Base-by-base conservation (phyloP, 2,797 vertebrate genomes). In the Ceyx erithaca region DNA sequence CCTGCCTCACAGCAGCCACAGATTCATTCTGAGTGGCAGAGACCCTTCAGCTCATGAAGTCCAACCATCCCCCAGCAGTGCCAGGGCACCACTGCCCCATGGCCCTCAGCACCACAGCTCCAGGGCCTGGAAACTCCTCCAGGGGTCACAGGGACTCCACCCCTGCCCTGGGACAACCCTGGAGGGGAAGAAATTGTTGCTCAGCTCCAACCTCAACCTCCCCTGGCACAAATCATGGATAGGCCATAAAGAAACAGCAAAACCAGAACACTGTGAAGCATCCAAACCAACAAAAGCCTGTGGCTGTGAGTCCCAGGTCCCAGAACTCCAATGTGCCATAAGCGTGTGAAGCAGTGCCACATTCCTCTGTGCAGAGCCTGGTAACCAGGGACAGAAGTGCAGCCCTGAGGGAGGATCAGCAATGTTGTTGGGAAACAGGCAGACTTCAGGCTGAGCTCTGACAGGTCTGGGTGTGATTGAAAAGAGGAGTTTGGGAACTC, bases 241-340 rank as follows among this genome's bases (percentile, higher is more conserved):
- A 8, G 4, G 19, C n/a, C 70, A 72, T 55, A 52, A 54, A 54
- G 21, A 45, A 61, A 45, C 16, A 37, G 48, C 16, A 63, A 63
- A 82, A 46, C 0, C 35, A 15, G 15, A 68, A 31, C 19, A 15
- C 67, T 85, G 33, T 3, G 10, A 49, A 76, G 20, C 21, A 13
- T n/a, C 21, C 7, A 5, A 35, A 10, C 33, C 31, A n/a, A 19
- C 7, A 21, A 10, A 35, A 57, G 10, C 64, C 40, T 0, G 5
- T 9, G 61, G 14, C 76, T 37, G 49, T 49, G 12, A 64, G n/a
- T 1, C 7, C 46, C 15, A 40, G 46, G 8, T 55, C 6, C 30
- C 31, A 17, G 48, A 18, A 30, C 5, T 4, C 40, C 11, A 33
- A 0, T 0, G 16, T 10, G 67, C 40, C 20, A 0, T 6, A 0